Evolutionary conservation across 2,797 vertebrate species (phyloP), one percentile per base, ranked within the genome.

Genomic region (Cryptoprocta ferox): DNA sequence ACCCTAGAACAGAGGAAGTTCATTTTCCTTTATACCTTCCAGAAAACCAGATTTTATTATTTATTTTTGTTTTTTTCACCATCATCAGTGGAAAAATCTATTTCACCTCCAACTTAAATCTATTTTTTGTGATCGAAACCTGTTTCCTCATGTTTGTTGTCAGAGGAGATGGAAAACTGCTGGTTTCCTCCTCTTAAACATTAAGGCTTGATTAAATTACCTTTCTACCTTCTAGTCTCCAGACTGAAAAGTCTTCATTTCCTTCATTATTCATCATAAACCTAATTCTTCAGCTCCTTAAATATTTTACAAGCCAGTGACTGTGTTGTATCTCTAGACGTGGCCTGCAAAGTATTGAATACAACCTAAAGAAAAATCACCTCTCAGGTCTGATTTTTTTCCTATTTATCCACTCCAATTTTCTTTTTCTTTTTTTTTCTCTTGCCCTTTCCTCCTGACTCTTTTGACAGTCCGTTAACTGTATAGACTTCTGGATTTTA

Each of bases 231-330:
- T 39, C 28, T 21, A 45, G 50, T 91, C 75, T 92, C 59, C 89
- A 94, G 83, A 61, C 26, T 92, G 63, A 78, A 92, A 96, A 78
- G 61, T 79, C 63, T 95, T 80, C 50, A 39, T 78, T 96, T 94
- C 91, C 45, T 70, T 90, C 94, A 24, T 68, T 92, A 79, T 88
- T 83, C 63, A 87, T 63, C 84, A 94, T 84, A 85, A 94, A 79
- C 61, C 81, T 75, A 75, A 93, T 97, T 97, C 89, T 94, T 94
- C 83, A 85, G 37, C 76, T 87, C 71, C 91, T 91, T 91, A 91
- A 93, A 89, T 97, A 94, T 96, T 87, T 89, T 91, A 89, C n/a
- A 96, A 92, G n/a, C 50, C 80, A 53, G 14, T 61, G 53, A 86
- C 86, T 94, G 18, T 82, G 39, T 68, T 94, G 11, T 39, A 28